Percentiles rank a stretch among this genome's conserved stretches.
Conservation (phyloP, 2,113 vertebrate species). For the Grantiella picta region DNA sequence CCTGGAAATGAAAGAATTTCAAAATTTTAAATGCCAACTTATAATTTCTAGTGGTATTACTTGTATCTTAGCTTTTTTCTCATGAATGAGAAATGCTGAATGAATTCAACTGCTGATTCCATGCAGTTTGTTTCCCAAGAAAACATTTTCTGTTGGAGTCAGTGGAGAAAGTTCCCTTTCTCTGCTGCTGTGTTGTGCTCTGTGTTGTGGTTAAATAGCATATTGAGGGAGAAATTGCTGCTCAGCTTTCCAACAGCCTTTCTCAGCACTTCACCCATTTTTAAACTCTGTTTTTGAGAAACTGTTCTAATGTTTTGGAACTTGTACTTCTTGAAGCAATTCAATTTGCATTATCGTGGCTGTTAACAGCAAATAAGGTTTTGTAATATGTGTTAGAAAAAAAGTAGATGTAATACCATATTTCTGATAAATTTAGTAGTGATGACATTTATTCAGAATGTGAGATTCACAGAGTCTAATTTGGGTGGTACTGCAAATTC, state of each 20-base stretch:
- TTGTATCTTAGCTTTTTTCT: background rate
- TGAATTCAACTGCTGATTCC: background rate
- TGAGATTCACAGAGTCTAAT: accelerated
- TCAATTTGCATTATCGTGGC: background rate
- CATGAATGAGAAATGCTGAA: background rate
- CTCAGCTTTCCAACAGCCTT: background rate
- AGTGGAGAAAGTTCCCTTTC: background rate
- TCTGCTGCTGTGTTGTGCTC: background rate
- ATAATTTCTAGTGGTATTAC: background rate
- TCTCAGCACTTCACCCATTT: background rate
- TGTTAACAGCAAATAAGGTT: background rate
- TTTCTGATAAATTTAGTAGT: background rate
- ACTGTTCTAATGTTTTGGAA: background rate
- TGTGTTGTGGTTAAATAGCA: background rate
- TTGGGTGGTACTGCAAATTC: background rate
- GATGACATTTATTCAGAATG: background rate
- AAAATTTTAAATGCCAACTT: too few relatives aligned
- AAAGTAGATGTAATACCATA: background rate
- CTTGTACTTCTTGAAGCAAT: background rate
- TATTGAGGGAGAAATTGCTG: background rate
- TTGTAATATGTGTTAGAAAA: background rate
- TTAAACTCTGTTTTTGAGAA: background rate
- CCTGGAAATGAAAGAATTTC: background rate
- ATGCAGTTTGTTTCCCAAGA: background rate
- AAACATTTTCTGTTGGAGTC: background rate